Evolutionary conservation across 2,113 vertebrate genomes (phyloP), one percentile per base, ranked within the genome.

Genomic region (Origma solitaria): DNA sequence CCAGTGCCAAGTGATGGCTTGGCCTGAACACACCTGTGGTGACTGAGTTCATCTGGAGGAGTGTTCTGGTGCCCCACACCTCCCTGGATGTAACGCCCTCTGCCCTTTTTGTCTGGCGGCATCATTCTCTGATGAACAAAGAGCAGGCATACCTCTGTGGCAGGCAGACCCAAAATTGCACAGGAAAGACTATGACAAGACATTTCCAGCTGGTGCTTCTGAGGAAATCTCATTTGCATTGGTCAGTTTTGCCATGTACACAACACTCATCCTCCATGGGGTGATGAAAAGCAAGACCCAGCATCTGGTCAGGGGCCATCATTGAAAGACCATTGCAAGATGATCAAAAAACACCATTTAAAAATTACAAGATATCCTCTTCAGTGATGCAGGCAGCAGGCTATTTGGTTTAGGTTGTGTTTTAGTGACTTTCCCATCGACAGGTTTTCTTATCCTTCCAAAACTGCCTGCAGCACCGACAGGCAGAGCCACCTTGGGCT

Each of bases 21-120:
- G 88, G 37, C 28, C 71, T 49, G 56, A 92, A 77, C 85, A 96
- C 69, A 75, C 49, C 56, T 90, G 49, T 60, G 88, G 76, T 90
- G 82, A 70, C 51, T 53, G 86, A 82, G 71, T 88, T 93, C 20
- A 0, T 54, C 51, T 81, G 82, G 64, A 88, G 60, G 71, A 81
- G 68, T 69, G 77, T 89, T 78, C 86, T 5, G 1, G 18, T 51
- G 72, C 11, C 28, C 25, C 38, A 75, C 45, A 66, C 20, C 60
- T 77, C 68, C 22, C 44, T 1, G 2, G 33, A 68, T 35, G 24
- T 31, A 70, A 77, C 38, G n/a, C 21, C 30, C 27, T 51, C 70
- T 85, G 68, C 54, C 62, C 38, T 38, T 83, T 92, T 76, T 47
- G 13, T 77, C 75, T 61, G 75, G 56, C 1, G 0, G 38, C 49